These are phyloP conservation scores for Ichneumoninae sp. DNA, from an alignment of 2,888 invertebrate species.

Conservation along the genomic window DNA sequence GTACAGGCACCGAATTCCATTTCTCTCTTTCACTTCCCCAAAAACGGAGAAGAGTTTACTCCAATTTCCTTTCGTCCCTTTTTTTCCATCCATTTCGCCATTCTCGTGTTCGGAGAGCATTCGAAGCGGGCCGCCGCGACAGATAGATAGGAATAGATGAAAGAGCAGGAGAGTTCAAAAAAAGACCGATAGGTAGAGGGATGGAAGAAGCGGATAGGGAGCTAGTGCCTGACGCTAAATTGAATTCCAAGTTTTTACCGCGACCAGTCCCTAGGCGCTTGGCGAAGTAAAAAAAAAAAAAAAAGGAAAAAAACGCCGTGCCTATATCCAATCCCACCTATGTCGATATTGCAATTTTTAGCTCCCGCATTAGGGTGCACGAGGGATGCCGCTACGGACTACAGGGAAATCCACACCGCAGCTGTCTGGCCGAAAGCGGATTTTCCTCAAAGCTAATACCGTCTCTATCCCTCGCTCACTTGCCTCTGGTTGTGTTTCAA, in stretches of 20 bases:
- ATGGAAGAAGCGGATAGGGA: constrained; percentile 18
- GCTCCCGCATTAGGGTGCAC: constrained; percentile 9
- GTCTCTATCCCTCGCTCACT: constrained; percentile 3
- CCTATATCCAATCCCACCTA: constrained; percentile 39
- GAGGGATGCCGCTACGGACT: background rate
- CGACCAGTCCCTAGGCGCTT: constrained; percentile 43
- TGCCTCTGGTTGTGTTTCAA: background rate
- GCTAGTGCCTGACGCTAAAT: constrained; percentile 63
- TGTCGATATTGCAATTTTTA: constrained; percentile 68
- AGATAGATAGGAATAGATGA: constrained; percentile 45
- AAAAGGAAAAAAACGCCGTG: constrained; percentile 8
- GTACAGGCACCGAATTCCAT: constrained; percentile 4
- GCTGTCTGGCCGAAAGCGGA: constrained; percentile 24
- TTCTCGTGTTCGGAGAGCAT: constrained; percentile 37
- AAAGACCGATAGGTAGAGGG: constrained; percentile 7
- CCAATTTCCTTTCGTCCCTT: constrained; percentile 26
- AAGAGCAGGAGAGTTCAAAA: constrained; percentile 7
- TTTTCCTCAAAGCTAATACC: constrained; percentile 42
- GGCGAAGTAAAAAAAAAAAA: constrained; percentile 19
- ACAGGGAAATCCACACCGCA: constrained; percentile 16
- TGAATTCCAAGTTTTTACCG: constrained; percentile 66
- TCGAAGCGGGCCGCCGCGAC: constrained; percentile 47
- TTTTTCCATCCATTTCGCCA: constrained; percentile 12
- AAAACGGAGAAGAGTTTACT: constrained; percentile 34
- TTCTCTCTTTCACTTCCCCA: background rate